A percentile compares a stretch with the other conserved stretches of the same genome.
Conservation (phyloP, 2,113 vertebrate species). For the Pachyramphus minor region DNA sequence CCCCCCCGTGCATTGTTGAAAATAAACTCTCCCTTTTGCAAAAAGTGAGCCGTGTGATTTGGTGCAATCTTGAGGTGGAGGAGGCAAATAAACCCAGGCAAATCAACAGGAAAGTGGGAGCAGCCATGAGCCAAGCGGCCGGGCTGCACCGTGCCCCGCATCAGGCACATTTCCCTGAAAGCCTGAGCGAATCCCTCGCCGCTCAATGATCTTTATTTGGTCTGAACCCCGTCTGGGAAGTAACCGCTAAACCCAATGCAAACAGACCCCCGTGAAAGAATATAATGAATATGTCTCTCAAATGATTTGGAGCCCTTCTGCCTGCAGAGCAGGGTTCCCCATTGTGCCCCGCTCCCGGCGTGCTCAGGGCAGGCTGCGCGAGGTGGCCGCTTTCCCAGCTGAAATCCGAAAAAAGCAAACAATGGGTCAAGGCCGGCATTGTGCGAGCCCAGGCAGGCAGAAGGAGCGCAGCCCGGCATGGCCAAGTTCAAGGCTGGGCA, state of each 20-base stretch:
- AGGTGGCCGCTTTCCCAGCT: conserved; percentile 58
- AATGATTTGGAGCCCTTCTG: conserved; percentile 54
- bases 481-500: conserved; percentile 69
- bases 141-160: neutral
- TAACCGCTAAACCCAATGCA: conserved; percentile 56
- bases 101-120: neutral
- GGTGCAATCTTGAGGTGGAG: neutral
- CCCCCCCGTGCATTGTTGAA: neutral
- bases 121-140: neutral
- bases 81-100: neutral
- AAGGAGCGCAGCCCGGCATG: conserved; percentile 48
- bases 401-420: conserved; percentile 52
- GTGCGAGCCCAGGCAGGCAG: conserved; percentile 50
- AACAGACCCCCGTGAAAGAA: conserved; percentile 59
- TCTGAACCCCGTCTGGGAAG: conserved; percentile 55
- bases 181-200: neutral
- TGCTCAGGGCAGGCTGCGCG: conserved; percentile 19
- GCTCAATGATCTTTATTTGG: conserved; percentile 51
- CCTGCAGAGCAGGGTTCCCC: conserved; percentile 44
- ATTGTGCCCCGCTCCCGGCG: conserved; percentile 24
- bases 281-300: conserved; percentile 59
- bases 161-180: conserved; percentile 43
- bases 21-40: conserved; percentile 56
- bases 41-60: conserved; percentile 31
- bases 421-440: conserved; percentile 59